Evolutionary conservation across 2,797 vertebrate species (phyloP).

Genomic region (Sus cebifrons): DNA sequence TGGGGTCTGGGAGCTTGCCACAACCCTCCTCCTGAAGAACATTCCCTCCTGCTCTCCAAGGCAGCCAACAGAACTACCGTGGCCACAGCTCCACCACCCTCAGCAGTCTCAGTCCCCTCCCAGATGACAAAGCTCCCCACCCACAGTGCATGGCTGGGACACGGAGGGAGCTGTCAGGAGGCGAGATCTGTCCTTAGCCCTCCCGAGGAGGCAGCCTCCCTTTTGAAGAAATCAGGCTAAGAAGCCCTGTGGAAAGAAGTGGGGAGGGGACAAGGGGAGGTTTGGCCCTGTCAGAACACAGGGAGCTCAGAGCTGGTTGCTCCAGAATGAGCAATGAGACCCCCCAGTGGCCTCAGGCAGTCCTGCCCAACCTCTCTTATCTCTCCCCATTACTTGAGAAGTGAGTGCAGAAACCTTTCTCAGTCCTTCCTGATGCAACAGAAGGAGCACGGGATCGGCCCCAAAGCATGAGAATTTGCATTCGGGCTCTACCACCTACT

Average conservation of each 20-base stretch:
- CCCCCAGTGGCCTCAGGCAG: background rate
- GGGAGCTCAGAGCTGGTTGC: background rate
- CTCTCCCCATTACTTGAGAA: background rate
- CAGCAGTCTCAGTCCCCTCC: too few relatives aligned
- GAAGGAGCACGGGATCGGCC: background rate
- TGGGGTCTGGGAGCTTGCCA: background rate
- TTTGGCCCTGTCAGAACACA: background rate
- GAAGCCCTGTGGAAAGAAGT: background rate
- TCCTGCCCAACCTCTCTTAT: background rate
- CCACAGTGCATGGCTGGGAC: background rate
- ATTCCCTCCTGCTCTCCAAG: too few relatives aligned
- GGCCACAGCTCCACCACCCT: background rate
- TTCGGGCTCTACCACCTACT: background rate
- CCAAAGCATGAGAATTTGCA: background rate
- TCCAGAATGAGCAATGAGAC: background rate
- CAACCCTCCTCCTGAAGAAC: background rate
- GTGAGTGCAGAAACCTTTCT: background rate
- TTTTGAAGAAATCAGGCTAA: background rate
- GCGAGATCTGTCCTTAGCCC: background rate
- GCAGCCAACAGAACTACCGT: background rate
- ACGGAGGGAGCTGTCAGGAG: rapidly evolving
- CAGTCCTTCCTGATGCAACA: background rate
- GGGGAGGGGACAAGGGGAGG: background rate
- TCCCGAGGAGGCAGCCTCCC: background rate
- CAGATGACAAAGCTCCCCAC: background rate